Conservation (phyloP, 2,888 invertebrate species). For the Torymus tubicola region DNA sequence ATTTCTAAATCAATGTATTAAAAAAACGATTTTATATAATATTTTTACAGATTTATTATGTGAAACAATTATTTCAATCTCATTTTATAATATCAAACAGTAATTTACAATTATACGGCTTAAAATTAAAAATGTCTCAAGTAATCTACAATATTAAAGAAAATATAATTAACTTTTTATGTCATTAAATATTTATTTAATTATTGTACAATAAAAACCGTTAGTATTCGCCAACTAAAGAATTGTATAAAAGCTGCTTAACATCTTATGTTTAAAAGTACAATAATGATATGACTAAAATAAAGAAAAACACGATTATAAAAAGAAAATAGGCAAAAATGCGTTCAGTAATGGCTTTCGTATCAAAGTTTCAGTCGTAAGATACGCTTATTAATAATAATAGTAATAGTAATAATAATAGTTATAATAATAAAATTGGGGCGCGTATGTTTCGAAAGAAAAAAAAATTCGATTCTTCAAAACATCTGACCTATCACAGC, state of each 20-base stretch:
- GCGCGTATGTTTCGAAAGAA: slow-evolving; percentile 1
- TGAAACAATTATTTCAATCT: neutral
- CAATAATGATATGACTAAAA: slow-evolving; percentile 28
- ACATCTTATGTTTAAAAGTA: slow-evolving; percentile 37
- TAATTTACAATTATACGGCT: neutral
- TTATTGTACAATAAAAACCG: slow-evolving; percentile 42
- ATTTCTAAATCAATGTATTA: no score
- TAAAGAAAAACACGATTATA: slow-evolving; percentile 34
- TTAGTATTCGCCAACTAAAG: slow-evolving; percentile 46
- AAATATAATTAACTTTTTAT: slow-evolving; percentile 18
- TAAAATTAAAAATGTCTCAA: no score
- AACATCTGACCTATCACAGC: slow-evolving; percentile 74
- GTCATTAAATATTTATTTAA: slow-evolving; percentile 50
- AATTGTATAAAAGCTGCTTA: slow-evolving; percentile 47
- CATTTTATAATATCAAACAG: neutral
- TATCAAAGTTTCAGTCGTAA: slow-evolving; percentile 54
- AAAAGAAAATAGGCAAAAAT: slow-evolving; percentile 34
- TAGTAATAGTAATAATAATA: neutral
- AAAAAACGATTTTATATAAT: neutral
- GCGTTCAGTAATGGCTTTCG: slow-evolving; percentile 34
- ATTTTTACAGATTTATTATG: neutral
- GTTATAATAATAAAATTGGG: slow-evolving; percentile 35
- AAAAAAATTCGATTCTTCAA: slow-evolving; percentile 58
- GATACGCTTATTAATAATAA: slow-evolving; percentile 30
- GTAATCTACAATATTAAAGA: neutral